Evolutionary conservation across 2,888 invertebrate species (phyloP).

Genomic region (Melanophora roralis): DNA sequence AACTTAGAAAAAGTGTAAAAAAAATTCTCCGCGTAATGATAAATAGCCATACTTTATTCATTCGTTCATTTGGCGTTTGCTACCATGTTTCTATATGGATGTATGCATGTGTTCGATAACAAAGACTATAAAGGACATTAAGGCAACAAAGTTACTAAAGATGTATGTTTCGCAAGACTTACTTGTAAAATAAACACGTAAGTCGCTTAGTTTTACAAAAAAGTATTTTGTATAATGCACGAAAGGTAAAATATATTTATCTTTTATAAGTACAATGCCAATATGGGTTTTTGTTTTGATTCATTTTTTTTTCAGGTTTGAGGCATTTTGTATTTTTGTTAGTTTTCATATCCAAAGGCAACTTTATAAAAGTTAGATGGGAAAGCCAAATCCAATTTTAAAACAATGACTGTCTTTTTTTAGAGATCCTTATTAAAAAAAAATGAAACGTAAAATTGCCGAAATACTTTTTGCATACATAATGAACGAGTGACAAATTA

Average conservation of each 20-base stretch:
- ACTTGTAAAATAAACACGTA: background rate
- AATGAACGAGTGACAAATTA: conserved; percentile 16
- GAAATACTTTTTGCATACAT: conserved; percentile 42
- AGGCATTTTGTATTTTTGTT: conserved; percentile 14
- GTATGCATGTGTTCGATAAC: no score
- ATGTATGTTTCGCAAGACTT: conserved; percentile 20
- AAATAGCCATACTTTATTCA: conserved; percentile 52
- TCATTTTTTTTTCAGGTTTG: background rate
- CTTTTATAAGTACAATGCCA: background rate
- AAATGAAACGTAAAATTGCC: background rate
- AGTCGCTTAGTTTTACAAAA: conserved; percentile 46
- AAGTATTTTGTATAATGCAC: conserved; percentile 22
- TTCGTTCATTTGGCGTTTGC: background rate
- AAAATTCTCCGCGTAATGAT: conserved; percentile 35
- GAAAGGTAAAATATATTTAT: background rate
- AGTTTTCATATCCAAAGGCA: background rate
- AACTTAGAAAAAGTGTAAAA: background rate
- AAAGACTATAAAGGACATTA: conserved; percentile 44
- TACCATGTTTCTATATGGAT: background rate
- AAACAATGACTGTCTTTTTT: conserved; percentile 3
- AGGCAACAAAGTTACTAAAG: conserved; percentile 38
- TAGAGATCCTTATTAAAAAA: background rate
- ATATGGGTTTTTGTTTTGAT: background rate
- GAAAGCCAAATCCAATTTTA: conserved; percentile 52
- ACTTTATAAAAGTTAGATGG: conserved; percentile 42